Percentiles rank a stretch among this genome's conserved stretches.
phyloP scores from a whole-genome alignment of 2,797 vertebrate species.

The Sternotherus odoratus region DNA sequence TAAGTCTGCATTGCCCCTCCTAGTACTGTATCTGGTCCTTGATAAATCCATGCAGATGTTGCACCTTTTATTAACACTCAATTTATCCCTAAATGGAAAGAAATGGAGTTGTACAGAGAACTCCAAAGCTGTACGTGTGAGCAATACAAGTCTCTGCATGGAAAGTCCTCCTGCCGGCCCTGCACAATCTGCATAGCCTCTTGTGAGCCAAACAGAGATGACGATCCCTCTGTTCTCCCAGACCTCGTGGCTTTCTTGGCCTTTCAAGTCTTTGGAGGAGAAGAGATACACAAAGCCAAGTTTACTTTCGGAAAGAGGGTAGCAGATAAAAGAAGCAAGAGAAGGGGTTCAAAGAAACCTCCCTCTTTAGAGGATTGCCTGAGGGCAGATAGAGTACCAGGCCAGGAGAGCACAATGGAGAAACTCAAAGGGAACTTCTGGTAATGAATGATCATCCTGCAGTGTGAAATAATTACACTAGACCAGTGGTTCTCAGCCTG shows the following conservation, averaged over 20 bases:
- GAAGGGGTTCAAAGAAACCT: neutral
- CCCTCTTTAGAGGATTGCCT: neutral
- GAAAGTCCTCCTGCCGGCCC: neutral
- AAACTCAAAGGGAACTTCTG: conserved; percentile 9
- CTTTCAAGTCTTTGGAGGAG: neutral
- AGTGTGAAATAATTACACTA: conserved; percentile 14
- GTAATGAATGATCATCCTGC: neutral
- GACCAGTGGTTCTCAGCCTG: too few relatives aligned
- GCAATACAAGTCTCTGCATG: neutral
- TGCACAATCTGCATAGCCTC: neutral
- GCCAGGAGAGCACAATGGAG: rapidly evolving
- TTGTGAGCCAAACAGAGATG: neutral
- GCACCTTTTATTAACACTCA: neutral
- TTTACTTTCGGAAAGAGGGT: neutral
- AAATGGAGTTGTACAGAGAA: neutral
- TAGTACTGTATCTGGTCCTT: neutral
- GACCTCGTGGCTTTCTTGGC: neutral
- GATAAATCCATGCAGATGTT: neutral
- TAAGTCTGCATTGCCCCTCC: neutral
- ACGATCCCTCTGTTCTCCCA: neutral
- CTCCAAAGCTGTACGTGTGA: neutral
- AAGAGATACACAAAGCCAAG: neutral
- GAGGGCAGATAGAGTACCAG: rapidly evolving
- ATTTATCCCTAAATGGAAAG: neutral
- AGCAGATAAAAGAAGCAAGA: neutral